Base-by-base conservation (phyloP, 2,797 vertebrate genomes). In the Enteromius unitaeniatus region DNA sequence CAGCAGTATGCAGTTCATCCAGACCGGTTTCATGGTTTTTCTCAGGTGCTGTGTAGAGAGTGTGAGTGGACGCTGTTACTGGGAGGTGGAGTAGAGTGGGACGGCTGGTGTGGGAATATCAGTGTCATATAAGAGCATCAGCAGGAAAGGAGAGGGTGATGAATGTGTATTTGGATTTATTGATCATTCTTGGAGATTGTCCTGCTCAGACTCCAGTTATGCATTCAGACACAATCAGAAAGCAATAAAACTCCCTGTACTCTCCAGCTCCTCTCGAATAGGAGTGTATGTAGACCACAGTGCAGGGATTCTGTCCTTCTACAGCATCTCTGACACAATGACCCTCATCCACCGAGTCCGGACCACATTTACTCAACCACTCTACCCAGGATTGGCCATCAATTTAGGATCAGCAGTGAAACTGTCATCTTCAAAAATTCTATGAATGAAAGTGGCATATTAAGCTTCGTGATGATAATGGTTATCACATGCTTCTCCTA, bases 51-150 rank as follows among this genome's bases (percentile, higher is more conserved):
- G 77, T 84, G 70, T 19, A 77, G 23, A 55, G 69, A 17, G n/a
- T 45, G 14, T 47, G n/a, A 17, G 62, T 55, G 78, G 47, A 31
- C 64, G 70, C 37, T 68, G 62, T 60, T 81, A 85, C 72, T 85
- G 84, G 72, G 78, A 85, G 84, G 78, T 81, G 34, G 73, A 85
- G 62, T 81, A 64, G 84, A 70, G 65, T 15, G 67, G 72, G 15
- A 11, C 6, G 37, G 37, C 4, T 47, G 58, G 9, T 11, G 79
- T 82, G 17, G 26, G 26, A 13, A 55, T 85, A n/a, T 77, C 74
- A 15, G 53, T 85, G 14, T 81, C 45, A 19, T 82, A 82, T 19
- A 45, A 82, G 55, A 69, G 28, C 23, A 84, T 84, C 76, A 40
- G 65, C 37, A 79, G 77, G 67, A 84, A 79, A 19, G 83, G 68